These are phyloP conservation scores for Steinernema carpocapsae DNA, from an alignment of 2,888 invertebrate genomes.

Conservation along the genomic window DNA sequence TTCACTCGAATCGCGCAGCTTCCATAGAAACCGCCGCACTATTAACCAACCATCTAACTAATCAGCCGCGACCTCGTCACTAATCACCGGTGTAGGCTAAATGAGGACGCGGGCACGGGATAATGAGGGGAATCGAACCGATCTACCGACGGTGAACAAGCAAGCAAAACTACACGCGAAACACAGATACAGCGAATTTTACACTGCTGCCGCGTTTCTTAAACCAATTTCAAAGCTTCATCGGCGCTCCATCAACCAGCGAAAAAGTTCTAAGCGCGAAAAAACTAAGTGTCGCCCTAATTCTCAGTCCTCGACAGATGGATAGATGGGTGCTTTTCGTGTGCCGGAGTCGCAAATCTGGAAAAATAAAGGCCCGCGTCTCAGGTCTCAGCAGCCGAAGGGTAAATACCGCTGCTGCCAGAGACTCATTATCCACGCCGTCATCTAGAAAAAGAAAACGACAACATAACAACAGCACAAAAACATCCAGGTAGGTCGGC, in stretches of 20 bases:
- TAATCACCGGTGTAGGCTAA: too few relatives aligned
- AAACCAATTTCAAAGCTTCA: too few relatives aligned
- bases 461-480: constrained; percentile 13
- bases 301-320: constrained; percentile 11
- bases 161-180: constrained; percentile 2
- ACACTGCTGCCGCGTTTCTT: background rate
- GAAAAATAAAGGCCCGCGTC: too few relatives aligned
- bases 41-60: background rate
- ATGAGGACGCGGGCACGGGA: background rate
- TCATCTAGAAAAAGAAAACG: too few relatives aligned
- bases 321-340: background rate
- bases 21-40: constrained; percentile 29
- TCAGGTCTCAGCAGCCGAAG: background rate
- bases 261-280: background rate
- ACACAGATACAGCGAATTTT: background rate
- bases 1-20: constrained; percentile 15
- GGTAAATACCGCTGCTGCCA: constrained; percentile 21
- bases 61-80: too few relatives aligned
- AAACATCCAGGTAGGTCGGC: constrained; percentile 11
- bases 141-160: background rate
- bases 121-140: background rate
- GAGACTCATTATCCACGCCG: too few relatives aligned
- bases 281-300: constrained; percentile 14
- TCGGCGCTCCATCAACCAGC: too few relatives aligned
- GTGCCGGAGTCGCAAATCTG: background rate